phyloP scores from a whole-genome alignment of 2,113 vertebrate genomes.

The Corvus moneduloides region DNA sequence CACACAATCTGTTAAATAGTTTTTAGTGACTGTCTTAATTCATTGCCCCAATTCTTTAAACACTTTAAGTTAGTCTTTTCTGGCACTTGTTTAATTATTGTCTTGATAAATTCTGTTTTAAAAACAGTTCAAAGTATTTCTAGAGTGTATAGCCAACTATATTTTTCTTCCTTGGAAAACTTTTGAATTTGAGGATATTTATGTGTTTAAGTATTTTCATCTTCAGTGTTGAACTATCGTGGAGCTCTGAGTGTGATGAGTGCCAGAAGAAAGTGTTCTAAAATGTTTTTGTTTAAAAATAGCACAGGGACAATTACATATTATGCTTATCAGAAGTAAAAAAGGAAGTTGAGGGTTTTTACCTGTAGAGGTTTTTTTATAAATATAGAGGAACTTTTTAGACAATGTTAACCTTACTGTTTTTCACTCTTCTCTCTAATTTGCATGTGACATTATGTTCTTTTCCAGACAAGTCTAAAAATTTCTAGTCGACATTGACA shows the following conservation, averaged over 20 bases:
- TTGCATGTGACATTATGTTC: background rate
- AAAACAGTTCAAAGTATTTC: background rate
- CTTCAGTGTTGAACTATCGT: background rate
- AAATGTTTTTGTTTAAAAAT: background rate
- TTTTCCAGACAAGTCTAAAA: background rate
- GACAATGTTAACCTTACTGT: background rate
- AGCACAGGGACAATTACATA: background rate
- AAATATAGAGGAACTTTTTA: background rate
- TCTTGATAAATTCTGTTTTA: background rate
- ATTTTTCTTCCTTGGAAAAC: background rate
- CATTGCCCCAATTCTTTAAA: background rate
- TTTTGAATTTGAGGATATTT: background rate
- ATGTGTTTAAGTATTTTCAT: background rate
- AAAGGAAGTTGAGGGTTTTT: background rate
- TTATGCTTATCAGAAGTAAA: constrained; percentile 18
- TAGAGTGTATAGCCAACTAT: background rate
- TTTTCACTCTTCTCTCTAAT: background rate
- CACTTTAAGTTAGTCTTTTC: background rate
- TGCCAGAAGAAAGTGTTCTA: background rate
- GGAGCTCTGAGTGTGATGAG: background rate
- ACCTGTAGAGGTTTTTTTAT: background rate
- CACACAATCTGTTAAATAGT: background rate
- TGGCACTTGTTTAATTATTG: background rate
- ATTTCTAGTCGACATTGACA: background rate
- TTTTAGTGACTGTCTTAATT: background rate